These are phyloP conservation scores for Alectoris magna DNA, from an alignment of 2,797 vertebrate genomes.

Conservation along the genomic window DNA sequence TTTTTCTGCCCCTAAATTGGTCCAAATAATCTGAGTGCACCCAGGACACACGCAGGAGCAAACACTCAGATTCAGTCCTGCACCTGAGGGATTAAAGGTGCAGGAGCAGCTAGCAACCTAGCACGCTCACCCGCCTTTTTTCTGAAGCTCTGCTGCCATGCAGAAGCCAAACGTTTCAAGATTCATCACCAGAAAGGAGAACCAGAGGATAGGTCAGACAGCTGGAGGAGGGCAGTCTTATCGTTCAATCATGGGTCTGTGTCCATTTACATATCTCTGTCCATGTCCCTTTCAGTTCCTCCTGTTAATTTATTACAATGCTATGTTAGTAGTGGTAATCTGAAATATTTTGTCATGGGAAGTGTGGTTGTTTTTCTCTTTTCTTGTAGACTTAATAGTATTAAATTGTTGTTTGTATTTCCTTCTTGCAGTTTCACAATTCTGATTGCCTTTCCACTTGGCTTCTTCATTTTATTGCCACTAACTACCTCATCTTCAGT, in stretches of 20 bases:
- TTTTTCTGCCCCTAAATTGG: not conserved
- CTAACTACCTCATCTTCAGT: slow-evolving; percentile 99
- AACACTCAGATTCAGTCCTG: not conserved
- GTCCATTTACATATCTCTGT: fast-evolving
- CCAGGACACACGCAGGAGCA: not conserved
- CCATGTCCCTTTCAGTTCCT: not conserved
- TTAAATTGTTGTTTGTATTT: not conserved
- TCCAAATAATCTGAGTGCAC: not conserved
- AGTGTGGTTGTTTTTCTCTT: not conserved
- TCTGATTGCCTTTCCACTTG: slow-evolving; percentile 94
- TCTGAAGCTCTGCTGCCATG: not conserved
- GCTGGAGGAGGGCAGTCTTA: not conserved
- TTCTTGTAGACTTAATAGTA: not conserved
- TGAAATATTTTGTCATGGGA: not conserved
- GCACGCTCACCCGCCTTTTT: not conserved
- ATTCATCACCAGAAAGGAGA: not conserved
- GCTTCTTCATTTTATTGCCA: slow-evolving; percentile 98
- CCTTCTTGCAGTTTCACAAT: slow-evolving; percentile 90
- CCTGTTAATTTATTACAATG: not conserved
- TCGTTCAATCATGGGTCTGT: fast-evolving
- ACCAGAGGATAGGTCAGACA: fast-evolving
- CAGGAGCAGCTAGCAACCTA: not conserved
- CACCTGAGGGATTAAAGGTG: not conserved
- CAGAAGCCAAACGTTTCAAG: not conserved
- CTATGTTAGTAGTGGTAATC: not conserved